Evolutionary conservation across 1,140 invertebrate species (phyloP), one percentile per base, ranked within the genome.

Genomic region (Macrostomum lignano): DNA sequence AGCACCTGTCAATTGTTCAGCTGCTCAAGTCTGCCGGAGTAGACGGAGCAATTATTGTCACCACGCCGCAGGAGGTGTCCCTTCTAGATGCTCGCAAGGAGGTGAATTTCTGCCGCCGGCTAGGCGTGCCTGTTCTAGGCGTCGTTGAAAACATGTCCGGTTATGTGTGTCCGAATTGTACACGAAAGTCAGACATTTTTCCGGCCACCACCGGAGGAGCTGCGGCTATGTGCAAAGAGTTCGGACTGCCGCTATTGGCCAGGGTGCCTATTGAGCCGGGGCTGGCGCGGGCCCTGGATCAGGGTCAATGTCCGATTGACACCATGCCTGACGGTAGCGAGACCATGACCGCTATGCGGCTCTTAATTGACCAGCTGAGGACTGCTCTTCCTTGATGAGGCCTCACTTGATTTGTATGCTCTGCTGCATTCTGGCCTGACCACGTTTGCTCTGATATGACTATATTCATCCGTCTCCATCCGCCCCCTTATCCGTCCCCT

Each of bases 11-110:
- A 25, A 68, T 82, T 2, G 72, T 79, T 64, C 74, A 78, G 55
- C 74, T 73, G 49, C 58, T 88, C 21, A 68, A 67, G 61, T 63
- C 51, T 25, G 35, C 38, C 10, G 37, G 40, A 32, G 40, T 33
- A 30, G 39, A 39, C 31, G 38, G 40, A 13, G 77, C 75, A 1
- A 66, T 84, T 26, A 61, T 84, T 38, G 73, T 84, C 0, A 84
- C 77, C 3, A 82, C 77, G 10, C 76, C 77, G 6, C 76, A 84
- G 52, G 41, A 42, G 13, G 35, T 47, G 21, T 40, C 45, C 17
- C 62, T 86, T n/a, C 70, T 73, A 44, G 79, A 86, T 67, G 79
- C 88, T 1, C 52, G 75, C 21, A 71, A 78, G 54, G 77, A 88
- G 62, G 65, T 84, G 9, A 78, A 74, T 23, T 88, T 88, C 53